These are phyloP conservation scores for Astreopora myriophthalma DNA, from an alignment of 64 coral and sea anemone species.

Conservation along the genomic window DNA sequence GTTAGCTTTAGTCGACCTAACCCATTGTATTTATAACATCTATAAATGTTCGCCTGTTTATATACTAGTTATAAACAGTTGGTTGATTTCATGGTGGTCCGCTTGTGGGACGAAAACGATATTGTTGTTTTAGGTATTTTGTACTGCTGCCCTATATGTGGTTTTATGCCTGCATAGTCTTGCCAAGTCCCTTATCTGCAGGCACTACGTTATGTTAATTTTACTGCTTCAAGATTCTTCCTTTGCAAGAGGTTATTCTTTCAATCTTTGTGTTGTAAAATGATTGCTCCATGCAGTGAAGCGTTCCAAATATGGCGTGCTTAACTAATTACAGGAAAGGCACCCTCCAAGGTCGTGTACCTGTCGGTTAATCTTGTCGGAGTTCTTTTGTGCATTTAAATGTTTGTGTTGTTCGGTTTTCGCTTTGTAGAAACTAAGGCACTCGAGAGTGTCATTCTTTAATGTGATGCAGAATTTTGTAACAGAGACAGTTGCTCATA, in stretches of 20 bases:
- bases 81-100: background rate
- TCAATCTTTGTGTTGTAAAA: conserved; percentile 20
- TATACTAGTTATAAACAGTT: background rate
- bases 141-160: no score
- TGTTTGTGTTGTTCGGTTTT: background rate
- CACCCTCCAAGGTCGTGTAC: background rate
- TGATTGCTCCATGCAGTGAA: background rate
- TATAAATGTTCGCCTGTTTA: background rate
- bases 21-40: background rate
- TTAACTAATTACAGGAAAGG: background rate
- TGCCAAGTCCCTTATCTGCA: background rate
- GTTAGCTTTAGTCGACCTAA: background rate
- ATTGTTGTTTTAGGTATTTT: background rate
- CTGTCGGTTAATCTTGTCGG: background rate
- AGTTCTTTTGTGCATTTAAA: background rate
- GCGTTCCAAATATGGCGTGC: background rate
- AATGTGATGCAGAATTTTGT: background rate
- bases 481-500: background rate
- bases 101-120: background rate
- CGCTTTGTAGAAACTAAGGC: background rate
- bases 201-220: conserved; percentile 19
- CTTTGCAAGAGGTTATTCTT: background rate
- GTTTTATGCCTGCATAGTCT: background rate
- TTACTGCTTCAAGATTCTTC: conserved; percentile 1
- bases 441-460: background rate